Percentiles rank a stretch among this genome's conserved stretches.
Evolutionary conservation across 2,888 invertebrate species (phyloP).

Genomic region (Craniophora ligustri): DNA sequence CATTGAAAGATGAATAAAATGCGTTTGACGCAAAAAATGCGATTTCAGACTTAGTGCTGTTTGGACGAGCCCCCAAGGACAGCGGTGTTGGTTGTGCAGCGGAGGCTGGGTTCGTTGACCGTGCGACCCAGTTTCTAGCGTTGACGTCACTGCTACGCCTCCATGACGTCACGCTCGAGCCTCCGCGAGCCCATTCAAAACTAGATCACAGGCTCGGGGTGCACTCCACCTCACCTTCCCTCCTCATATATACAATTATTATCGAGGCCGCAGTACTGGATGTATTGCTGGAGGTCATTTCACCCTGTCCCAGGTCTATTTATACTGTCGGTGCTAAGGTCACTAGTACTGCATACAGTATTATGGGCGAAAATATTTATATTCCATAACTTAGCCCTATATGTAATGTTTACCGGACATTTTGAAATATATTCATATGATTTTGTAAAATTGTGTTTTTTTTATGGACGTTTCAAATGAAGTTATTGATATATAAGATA

Average conservation of each 20-base stretch:
- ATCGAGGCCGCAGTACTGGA: conserved; percentile 65
- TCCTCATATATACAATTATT: conserved; percentile 58
- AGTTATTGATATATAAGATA: too few relatives aligned
- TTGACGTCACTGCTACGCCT: conserved; percentile 86
- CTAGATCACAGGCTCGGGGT: conserved; percentile 80
- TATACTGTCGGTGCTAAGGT: conserved; percentile 64
- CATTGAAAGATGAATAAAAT: background rate
- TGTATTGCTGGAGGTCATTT: conserved; percentile 72
- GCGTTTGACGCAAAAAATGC: background rate
- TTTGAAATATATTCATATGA: too few relatives aligned
- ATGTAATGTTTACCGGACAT: too few relatives aligned
- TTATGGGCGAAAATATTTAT: conserved; percentile 3
- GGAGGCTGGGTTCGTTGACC: conserved; percentile 75
- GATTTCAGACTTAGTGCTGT: conserved; percentile 48
- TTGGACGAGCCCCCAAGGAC: conserved; percentile 61
- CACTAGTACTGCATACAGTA: conserved; percentile 46
- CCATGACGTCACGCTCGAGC: conserved; percentile 82
- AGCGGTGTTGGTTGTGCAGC: conserved; percentile 72
- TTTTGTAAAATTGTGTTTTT: too few relatives aligned
- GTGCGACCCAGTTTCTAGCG: conserved; percentile 78
- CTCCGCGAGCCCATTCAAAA: conserved; percentile 85
- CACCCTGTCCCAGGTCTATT: conserved; percentile 64
- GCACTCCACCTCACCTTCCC: conserved; percentile 65
- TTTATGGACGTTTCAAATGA: too few relatives aligned
- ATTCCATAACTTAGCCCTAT: background rate